Conservation (phyloP, 2,113 vertebrate species). For the Sinocyclocheilus rhinocerous region DNA sequence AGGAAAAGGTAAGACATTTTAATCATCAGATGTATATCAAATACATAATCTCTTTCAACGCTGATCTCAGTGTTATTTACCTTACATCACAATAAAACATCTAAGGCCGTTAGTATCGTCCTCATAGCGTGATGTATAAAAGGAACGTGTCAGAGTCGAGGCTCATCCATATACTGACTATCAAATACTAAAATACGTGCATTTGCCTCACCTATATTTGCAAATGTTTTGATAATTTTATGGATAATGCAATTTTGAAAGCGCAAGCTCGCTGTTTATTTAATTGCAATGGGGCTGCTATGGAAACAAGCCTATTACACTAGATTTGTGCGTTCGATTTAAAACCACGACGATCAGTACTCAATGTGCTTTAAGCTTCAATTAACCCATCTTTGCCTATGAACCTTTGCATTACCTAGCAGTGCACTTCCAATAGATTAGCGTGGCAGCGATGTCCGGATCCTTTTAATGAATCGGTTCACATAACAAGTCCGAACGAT, state of each 20-base stretch:
- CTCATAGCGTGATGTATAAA: background rate
- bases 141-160: background rate
- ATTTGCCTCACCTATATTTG: background rate
- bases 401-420: background rate
- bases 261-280: background rate
- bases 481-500: background rate
- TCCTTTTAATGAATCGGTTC: background rate
- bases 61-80: background rate
- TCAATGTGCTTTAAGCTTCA: background rate
- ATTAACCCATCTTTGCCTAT: background rate
- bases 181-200: background rate
- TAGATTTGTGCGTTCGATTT: background rate
- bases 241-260: background rate
- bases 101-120: background rate
- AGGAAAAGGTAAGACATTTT: conserved; percentile 89
- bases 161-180: background rate
- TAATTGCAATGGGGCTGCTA: background rate
- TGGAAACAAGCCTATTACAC: background rate
- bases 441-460: background rate
- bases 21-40: background rate
- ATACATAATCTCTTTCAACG: background rate
- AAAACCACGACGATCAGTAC: background rate
- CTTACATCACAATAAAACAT: background rate
- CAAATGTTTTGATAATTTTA: background rate
- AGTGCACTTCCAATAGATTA: no score